Evolutionary conservation across 2,113 vertebrate genomes (phyloP), one percentile per base, ranked within the genome.

Genomic region (Psephotus haematonotus): DNA sequence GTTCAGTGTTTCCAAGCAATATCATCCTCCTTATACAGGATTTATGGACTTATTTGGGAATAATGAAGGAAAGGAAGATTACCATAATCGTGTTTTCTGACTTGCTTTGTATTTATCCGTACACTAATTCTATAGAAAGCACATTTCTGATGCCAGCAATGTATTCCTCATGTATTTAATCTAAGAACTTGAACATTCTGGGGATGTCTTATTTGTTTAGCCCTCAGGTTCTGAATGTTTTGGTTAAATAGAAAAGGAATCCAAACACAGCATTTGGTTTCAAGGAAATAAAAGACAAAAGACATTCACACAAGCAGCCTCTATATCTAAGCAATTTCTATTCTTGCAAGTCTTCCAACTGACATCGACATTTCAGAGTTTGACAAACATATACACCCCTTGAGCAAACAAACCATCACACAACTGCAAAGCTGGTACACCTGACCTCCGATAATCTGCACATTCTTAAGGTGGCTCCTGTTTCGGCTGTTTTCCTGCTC

Each of bases 201-300:
- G 47, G 50, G 86, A 39, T 44, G 20, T 87, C 52, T 57, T 87
- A 67, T 92, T 91, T 95, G 88, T 95, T 95, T 95, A 90, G 82
- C 93, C 85, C 88, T 50, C 43, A 94, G 80, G 92, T 95, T 94
- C 65, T 71, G 41, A 72, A 86, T 53, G 47, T 57, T 96, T 95
- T 52, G 86, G 67, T 57, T 75, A 91, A 95, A 91, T 69, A 94
- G 69, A 69, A 90, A 86, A 96, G 71, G 37, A 93, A 92, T 80
- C 62, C 55, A 82, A 93, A 76, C 3, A 8, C 35, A 62, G 35
- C 2, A 1, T 93, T 85, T 90, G 25, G 11, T 83, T 90, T 92
- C 72, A 88, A 86, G 67, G n/a, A 92, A 87, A 71, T 62, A 88
- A 75, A 86, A 86, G 57, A 80, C 82, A 76, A 35, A 91, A 94